Percentiles rank a stretch among this genome's conserved stretches.
Evolutionary conservation across 2,113 vertebrate genomes (phyloP).

Genomic region (Perca flavescens): DNA sequence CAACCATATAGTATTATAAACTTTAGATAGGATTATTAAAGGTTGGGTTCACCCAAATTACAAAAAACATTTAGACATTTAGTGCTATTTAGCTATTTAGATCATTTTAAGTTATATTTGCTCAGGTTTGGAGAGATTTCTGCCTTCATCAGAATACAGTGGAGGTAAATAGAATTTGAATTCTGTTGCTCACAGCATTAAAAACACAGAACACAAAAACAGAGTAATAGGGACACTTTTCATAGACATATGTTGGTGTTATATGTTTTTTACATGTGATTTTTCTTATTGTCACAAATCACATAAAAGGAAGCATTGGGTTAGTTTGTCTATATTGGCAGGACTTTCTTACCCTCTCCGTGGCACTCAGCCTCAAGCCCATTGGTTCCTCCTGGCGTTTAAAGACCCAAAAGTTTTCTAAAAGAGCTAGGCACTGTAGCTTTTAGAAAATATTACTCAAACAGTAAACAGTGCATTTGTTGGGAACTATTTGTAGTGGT

Average conservation of each 20-base stretch:
- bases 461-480: not conserved
- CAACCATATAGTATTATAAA: slow-evolving; percentile 26
- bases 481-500: not conserved
- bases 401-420: not conserved
- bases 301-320: too few relatives aligned
- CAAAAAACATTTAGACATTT: not conserved
- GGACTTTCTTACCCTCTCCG: too few relatives aligned
- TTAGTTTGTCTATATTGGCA: too few relatives aligned
- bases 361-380: not conserved
- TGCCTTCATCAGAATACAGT: not conserved
- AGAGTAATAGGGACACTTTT: too few relatives aligned
- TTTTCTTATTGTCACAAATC: too few relatives aligned
- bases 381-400: not conserved
- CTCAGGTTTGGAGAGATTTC: not conserved
- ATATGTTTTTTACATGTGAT: too few relatives aligned
- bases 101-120: not conserved
- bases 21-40: slow-evolving; percentile 46
- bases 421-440: not conserved
- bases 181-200: too few relatives aligned
- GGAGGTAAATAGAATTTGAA: not conserved
- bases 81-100: not conserved
- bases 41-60: slow-evolving; percentile 29
- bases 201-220: too few relatives aligned
- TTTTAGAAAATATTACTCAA: not conserved
- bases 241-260: too few relatives aligned